phyloP scores from a whole-genome alignment of 2,797 vertebrate genomes.

The Masticophis lateralis region DNA sequence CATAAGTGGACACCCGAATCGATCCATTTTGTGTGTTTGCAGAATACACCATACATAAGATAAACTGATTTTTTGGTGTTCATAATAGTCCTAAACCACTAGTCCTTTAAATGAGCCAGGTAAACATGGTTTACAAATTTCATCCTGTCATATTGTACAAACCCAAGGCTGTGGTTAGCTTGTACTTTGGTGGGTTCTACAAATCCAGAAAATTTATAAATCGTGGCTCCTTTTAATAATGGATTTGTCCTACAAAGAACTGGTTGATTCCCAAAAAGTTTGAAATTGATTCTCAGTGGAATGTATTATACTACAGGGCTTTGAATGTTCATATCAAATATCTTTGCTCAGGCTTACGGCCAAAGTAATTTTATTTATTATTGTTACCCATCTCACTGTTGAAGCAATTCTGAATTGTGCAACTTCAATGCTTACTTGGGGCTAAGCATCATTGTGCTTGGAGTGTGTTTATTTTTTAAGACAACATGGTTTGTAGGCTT shows the following conservation, averaged over 20 bases:
- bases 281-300: not conserved
- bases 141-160: not conserved
- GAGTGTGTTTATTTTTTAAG: not conserved
- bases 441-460: not conserved
- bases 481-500: not conserved
- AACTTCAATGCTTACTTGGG: not conserved
- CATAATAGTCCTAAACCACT: not conserved
- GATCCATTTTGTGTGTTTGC: not conserved
- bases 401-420: not conserved
- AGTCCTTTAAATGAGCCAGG: not conserved
- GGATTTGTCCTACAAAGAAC: not conserved
- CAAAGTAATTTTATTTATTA: not conserved
- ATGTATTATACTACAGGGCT: not conserved
- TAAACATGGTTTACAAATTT: not conserved
- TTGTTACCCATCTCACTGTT: not conserved
- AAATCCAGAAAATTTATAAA: not conserved
- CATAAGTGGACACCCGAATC: not conserved
- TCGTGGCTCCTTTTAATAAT: not conserved
- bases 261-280: not conserved
- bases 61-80: not conserved
- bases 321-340: not conserved
- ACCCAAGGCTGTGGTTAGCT: not conserved
- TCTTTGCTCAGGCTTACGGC: not conserved
- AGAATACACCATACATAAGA: not conserved
- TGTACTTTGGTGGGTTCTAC: not conserved